These are phyloP conservation scores for Melanerpes aurifrons DNA, from an alignment of 2,113 vertebrate species.

Conservation along the genomic window DNA sequence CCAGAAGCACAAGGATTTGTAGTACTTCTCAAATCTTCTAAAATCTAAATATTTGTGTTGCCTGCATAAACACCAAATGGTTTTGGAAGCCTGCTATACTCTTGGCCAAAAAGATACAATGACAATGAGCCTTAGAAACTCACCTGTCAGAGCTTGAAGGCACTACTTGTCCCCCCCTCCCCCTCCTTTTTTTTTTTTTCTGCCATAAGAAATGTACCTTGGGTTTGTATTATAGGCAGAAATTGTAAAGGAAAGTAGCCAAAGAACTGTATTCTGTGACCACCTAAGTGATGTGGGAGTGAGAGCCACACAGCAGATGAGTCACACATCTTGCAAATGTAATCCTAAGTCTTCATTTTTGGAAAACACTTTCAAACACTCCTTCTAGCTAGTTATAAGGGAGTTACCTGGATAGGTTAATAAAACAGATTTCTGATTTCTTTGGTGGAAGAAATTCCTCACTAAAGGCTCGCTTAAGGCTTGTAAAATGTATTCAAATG, in stretches of 20 bases:
- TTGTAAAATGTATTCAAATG: not conserved
- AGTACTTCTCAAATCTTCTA: not conserved
- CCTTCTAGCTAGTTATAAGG: not conserved
- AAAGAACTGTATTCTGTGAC: not conserved
- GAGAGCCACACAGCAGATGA: not conserved
- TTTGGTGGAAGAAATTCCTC: not conserved
- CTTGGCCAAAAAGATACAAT: not conserved
- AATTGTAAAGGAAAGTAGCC: not conserved
- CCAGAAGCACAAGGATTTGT: not conserved
- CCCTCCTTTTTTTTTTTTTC: not conserved
- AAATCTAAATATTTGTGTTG: not conserved
- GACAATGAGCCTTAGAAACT: not conserved
- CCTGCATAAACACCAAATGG: not conserved
- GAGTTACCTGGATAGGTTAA: not conserved
- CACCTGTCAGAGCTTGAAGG: not conserved
- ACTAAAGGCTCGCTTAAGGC: not conserved
- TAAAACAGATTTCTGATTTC: not conserved
- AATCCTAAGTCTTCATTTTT: not conserved
- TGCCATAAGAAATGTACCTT: not conserved
- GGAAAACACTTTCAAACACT: not conserved
- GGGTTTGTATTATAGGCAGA: not conserved
- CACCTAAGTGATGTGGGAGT: not conserved
- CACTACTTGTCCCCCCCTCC: not conserved
- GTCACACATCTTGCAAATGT: not conserved
- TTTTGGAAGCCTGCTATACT: not conserved